These are phyloP conservation scores for Podargus strigoides DNA, from an alignment of 2,797 vertebrate species.

Conservation along the genomic window DNA sequence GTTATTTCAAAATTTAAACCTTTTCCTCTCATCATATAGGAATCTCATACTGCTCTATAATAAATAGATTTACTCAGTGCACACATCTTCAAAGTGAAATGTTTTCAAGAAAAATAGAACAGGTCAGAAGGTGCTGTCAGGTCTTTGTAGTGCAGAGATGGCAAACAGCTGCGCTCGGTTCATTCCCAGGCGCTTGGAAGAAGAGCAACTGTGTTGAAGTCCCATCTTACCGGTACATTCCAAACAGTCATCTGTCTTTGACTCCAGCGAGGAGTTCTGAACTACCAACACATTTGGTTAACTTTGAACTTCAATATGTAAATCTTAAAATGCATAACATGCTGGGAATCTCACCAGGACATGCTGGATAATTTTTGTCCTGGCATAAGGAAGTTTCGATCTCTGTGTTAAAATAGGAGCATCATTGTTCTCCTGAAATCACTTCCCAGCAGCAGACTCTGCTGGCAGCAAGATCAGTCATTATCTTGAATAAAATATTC, in stretches of 20 bases:
- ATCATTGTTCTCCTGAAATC: not conserved
- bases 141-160: not conserved
- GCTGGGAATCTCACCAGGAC: not conserved
- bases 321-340: not conserved
- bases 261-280: not conserved
- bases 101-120: not conserved
- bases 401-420: not conserved
- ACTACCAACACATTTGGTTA: not conserved
- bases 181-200: not conserved
- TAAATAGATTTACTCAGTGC: not conserved
- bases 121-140: not conserved
- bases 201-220: not conserved
- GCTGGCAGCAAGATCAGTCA: not conserved
- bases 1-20: not conserved
- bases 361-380: not conserved
- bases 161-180: not conserved
- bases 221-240: not conserved
- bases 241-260: not conserved
- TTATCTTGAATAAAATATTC: constrained; percentile 14
- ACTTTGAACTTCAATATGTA: not conserved
- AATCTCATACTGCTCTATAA: not conserved
- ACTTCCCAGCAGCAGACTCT: not conserved
- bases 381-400: not conserved
- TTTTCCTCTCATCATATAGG: not conserved
- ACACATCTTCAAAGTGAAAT: not conserved